Percentiles rank a stretch among this genome's conserved stretches.
These are phyloP conservation scores for Druon quercuslanigerum DNA, from an alignment of 1,140 invertebrate species.

Conservation along the genomic window DNA sequence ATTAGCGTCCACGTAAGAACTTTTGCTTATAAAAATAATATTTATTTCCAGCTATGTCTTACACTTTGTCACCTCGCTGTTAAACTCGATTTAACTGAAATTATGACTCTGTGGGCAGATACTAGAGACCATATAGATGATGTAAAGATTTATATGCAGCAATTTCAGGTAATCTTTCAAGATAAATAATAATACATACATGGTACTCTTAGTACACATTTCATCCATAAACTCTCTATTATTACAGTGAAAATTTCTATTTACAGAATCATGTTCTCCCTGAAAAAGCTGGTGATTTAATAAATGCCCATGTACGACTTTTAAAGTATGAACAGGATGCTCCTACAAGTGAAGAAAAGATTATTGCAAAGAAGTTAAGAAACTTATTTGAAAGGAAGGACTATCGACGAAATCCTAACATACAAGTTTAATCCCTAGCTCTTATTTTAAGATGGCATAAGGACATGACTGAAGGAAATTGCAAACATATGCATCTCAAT, in stretches of 20 bases:
- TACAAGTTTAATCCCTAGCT: too few species aligned
- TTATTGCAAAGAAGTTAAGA: conserved; percentile 60
- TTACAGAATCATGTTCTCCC: conserved; percentile 69
- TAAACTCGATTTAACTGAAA: conserved; percentile 60
- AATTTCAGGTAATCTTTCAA: conserved; percentile 64
- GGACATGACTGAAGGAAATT: too few species aligned
- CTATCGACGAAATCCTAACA: conserved; percentile 31
- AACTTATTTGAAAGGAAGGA: conserved; percentile 64
- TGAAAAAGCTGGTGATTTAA: conserved; percentile 70
- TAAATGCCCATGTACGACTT: conserved; percentile 64
- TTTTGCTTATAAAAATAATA: conserved; percentile 27
- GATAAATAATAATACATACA: conserved; percentile 30
- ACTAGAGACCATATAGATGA: conserved; percentile 68
- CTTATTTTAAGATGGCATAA: too few species aligned
- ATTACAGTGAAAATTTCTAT: conserved; percentile 35
- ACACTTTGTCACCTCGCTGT: conserved; percentile 67
- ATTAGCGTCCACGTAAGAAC: conserved; percentile 33
- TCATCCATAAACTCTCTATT: not conserved
- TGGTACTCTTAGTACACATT: conserved; percentile 31
- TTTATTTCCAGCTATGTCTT: conserved; percentile 67
- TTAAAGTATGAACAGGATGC: conserved; percentile 57
- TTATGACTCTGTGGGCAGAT: conserved; percentile 66
- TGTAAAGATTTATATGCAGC: conserved; percentile 64
- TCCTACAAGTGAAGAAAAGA: conserved; percentile 54
- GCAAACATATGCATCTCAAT: too few species aligned